Percentiles rank a stretch among this genome's conserved stretches.
phyloP scores from a whole-genome alignment of 2,888 invertebrate genomes.

The Cheilosia grossa region DNA sequence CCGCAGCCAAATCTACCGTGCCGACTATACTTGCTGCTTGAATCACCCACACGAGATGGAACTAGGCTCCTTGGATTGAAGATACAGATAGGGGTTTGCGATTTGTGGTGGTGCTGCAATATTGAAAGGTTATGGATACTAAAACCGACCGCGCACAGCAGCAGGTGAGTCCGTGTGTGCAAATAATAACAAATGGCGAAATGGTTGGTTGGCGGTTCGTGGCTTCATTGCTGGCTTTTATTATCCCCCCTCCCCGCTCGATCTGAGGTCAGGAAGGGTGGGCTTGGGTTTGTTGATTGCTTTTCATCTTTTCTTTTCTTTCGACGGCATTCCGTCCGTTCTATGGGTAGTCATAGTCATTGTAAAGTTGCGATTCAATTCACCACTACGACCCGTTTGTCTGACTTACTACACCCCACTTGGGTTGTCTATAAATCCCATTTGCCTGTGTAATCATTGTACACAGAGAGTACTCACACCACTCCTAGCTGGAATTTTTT shows the following conservation, averaged over 20 bases:
- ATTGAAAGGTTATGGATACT: constrained; percentile 63
- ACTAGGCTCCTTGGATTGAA: constrained; percentile 10
- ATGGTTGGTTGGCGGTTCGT: constrained; percentile 33
- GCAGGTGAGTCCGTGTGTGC: constrained; percentile 52
- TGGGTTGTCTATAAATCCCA: constrained; percentile 48
- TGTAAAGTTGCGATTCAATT: constrained; percentile 18
- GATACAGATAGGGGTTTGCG: constrained; percentile 35
- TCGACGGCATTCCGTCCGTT: constrained; percentile 14
- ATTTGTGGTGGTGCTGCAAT: constrained; percentile 21
- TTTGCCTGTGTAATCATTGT: constrained; percentile 34
- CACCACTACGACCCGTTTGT: constrained; percentile 24
- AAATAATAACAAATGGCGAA: constrained; percentile 64
- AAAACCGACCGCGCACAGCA: constrained; percentile 37
- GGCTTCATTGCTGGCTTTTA: constrained; percentile 66
- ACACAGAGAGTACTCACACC: constrained; percentile 19
- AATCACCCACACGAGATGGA: constrained; percentile 35
- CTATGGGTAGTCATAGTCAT: background rate
- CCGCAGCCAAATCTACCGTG: background rate
- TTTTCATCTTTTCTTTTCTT: constrained; percentile 54
- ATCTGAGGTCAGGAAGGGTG: constrained; percentile 39
- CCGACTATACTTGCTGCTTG: background rate
- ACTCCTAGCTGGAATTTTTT: constrained; percentile 33
- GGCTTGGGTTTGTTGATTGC: constrained; percentile 59
- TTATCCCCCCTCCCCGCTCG: constrained; percentile 30
- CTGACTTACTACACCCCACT: constrained; percentile 19